Base-by-base conservation (phyloP, 2,888 invertebrate species). In the Cataglyphis livida region DNA sequence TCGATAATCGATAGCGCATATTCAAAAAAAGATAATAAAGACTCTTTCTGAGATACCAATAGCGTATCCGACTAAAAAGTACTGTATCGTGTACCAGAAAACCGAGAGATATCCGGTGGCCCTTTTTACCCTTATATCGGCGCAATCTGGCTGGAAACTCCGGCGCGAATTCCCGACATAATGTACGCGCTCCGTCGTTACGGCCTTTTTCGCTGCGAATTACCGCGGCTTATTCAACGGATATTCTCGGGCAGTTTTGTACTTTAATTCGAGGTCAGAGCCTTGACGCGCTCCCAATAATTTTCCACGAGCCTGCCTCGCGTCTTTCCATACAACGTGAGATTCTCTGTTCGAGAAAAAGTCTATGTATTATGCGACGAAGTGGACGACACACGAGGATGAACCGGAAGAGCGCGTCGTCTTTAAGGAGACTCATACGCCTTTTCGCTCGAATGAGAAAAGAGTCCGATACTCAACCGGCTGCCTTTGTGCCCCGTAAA, bases 401-500 rank as follows among this genome's bases (percentile, higher is more conserved):
- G 51, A 28, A 28, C 75, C 54, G 65, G 54, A 76, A 57, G 18
- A 25, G 64, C 64, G 7, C 57, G 25, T 48, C 73, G 73, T 44
- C 78, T 79, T 73, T 76, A 12, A 73, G 73, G 71, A 35, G 44
- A 35, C 73, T 79, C 32, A 57, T 44, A 35, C n/a, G 41, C 71
- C 6, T 70, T 59, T 38, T 25, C 44, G 57, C 28, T 18, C 41
- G 57, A 41, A 15, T 4, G 21, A 41, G 57, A 41, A 28, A 51
- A 51, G 32, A 57, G 25, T 44, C 57, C 57, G 78, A 71, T 59
- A 9, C 44, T 10, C 10, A 6, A 6, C 7, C 35, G 32, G 54
- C 12, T 71, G 71, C 74, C 74, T 88, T 88, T 88, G 88, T 88
- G 83, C 78, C 82, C 18, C 84, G 74, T 82, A 88, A 88, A 88